Conservation (phyloP, 2,888 invertebrate genomes). For the Vandiemenella viatica region DNA sequence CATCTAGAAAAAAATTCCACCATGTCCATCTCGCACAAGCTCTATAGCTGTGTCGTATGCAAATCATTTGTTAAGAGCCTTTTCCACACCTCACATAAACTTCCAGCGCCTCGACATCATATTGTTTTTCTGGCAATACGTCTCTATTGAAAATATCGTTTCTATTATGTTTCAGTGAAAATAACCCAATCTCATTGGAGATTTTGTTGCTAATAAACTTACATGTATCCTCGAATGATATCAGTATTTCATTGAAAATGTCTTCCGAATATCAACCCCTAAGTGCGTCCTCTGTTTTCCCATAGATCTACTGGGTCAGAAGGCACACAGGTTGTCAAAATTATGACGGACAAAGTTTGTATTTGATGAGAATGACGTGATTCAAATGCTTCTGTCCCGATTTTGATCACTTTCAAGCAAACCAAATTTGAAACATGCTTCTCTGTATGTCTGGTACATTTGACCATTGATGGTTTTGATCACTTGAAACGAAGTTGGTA, state of each 20-base stretch:
- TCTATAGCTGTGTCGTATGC: neutral
- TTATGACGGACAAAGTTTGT: no score
- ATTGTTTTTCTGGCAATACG: neutral
- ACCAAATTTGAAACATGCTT: neutral
- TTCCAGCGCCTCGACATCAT: no score
- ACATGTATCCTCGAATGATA: neutral
- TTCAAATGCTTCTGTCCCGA: neutral
- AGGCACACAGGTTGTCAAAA: neutral
- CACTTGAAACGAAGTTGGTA: neutral
- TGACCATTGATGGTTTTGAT: neutral
- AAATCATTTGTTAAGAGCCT: neutral
- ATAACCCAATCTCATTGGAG: neutral
- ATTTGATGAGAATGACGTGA: neutral
- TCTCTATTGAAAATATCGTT: neutral
- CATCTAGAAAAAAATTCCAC: neutral
- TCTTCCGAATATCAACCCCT: neutral
- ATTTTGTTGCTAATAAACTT: neutral
- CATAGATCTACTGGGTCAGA: neutral
- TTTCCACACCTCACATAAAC: neutral
- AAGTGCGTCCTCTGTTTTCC: neutral
- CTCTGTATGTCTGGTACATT: neutral
- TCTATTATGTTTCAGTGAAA: neutral
- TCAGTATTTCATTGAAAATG: neutral
- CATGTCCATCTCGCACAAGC: neutral
- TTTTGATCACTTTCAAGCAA: neutral